Percentiles rank a stretch among this genome's conserved stretches.
Conservation (phyloP, 2,888 invertebrate genomes). For the Fragum sueziense region DNA sequence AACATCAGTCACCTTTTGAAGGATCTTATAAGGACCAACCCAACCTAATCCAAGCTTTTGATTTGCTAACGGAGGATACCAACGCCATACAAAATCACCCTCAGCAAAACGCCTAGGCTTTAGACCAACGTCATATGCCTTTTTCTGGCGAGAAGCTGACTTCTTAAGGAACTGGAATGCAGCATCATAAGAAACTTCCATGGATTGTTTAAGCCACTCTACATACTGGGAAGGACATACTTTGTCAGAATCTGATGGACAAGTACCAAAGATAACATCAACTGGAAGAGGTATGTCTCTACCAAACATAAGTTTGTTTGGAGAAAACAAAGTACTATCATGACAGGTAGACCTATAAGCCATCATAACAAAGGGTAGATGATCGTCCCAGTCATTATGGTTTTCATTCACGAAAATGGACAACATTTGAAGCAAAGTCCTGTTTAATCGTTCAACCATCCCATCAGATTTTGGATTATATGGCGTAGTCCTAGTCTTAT, state of each 20-base stretch:
- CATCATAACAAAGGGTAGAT: slow-evolving; percentile 43
- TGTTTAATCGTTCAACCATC: slow-evolving; percentile 39
- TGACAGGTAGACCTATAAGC: slow-evolving; percentile 45
- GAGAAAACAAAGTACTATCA: slow-evolving; percentile 35
- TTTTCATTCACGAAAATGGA: slow-evolving; percentile 41
- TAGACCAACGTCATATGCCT: slow-evolving; percentile 29
- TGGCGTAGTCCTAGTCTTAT: slow-evolving; percentile 43
- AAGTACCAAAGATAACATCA: slow-evolving; percentile 35
- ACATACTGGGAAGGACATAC: slow-evolving; percentile 42
- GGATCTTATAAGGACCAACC: slow-evolving; percentile 44
- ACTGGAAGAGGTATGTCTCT: slow-evolving; percentile 39
- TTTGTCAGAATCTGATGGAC: background rate
- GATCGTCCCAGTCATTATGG: slow-evolving; percentile 44
- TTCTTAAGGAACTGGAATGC: slow-evolving; percentile 53
- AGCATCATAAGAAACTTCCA: slow-evolving; percentile 88
- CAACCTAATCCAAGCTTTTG: no score
- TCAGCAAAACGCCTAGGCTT: slow-evolving; percentile 20
- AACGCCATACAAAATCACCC: slow-evolving; percentile 42
- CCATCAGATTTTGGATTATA: slow-evolving; percentile 43
- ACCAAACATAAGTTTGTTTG: slow-evolving; percentile 42
- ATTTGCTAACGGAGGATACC: slow-evolving; percentile 52
- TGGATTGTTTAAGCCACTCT: slow-evolving; percentile 83
- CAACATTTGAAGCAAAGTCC: slow-evolving; percentile 36
- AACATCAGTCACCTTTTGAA: slow-evolving; percentile 19
- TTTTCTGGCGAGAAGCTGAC: slow-evolving; percentile 29